These are phyloP conservation scores for Chelmon rostratus DNA, from an alignment of 2,797 vertebrate species.

Conservation along the genomic window DNA sequence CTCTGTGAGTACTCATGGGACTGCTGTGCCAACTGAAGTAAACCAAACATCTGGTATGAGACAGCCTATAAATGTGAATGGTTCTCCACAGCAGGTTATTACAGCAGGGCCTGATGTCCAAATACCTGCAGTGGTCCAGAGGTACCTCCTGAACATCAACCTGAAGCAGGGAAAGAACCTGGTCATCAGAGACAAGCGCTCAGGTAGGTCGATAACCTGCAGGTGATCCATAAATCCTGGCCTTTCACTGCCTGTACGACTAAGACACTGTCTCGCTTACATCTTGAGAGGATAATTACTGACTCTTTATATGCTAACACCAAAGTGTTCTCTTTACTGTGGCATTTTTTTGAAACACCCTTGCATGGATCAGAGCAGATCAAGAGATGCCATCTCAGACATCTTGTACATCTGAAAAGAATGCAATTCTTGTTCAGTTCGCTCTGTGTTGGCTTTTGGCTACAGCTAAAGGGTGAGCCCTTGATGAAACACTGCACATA, in stretches of 20 bases:
- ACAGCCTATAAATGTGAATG: constrained; percentile 18
- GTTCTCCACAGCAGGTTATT: constrained; percentile 51
- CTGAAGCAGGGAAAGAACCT: constrained; percentile 93
- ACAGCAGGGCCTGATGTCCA: constrained; percentile 72
- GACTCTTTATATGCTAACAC: constrained; percentile 16
- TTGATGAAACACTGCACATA: constrained; percentile 1
- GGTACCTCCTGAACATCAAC: constrained; percentile 92
- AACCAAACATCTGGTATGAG: background rate
- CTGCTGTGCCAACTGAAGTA: constrained; percentile 5
- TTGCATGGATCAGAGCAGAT: constrained; percentile 4
- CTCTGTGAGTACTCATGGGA: constrained; percentile 66
- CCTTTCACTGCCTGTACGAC: background rate
- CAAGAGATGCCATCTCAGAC: constrained; percentile 15
- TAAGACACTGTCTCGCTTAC: background rate
- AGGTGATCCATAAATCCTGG: background rate
- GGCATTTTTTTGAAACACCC: background rate
- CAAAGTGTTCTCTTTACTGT: background rate
- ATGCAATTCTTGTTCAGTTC: constrained; percentile 1
- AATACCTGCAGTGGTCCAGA: constrained; percentile 76
- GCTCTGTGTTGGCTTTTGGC: constrained; percentile 7
- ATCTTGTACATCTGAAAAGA: constrained; percentile 15
- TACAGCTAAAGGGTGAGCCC: constrained; percentile 10
- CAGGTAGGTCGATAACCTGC: constrained; percentile 84
- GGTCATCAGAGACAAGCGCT: constrained; percentile 91
- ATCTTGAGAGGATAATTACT: constrained; percentile 6